phyloP scores from a whole-genome alignment of 2,888 invertebrate species.

The Tineola bisselliella region DNA sequence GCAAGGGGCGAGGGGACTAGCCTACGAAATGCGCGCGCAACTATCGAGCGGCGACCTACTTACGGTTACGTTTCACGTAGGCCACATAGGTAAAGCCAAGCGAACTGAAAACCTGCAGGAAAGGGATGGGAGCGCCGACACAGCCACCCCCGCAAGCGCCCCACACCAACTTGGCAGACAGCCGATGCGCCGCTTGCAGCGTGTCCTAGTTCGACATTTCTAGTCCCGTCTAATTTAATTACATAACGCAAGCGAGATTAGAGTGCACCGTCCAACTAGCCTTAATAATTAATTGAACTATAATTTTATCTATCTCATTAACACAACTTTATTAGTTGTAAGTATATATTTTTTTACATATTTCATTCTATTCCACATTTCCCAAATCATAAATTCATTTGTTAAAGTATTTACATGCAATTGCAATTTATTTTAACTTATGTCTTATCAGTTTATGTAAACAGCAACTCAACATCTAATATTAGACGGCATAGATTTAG shows the following conservation, averaged over 20 bases:
- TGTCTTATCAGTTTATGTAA: background rate
- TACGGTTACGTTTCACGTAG: conserved; percentile 60
- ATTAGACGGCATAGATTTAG: conserved; percentile 1
- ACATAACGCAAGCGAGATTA: conserved; percentile 19
- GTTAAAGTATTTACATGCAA: background rate
- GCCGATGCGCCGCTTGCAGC: conserved; percentile 26
- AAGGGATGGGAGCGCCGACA: background rate
- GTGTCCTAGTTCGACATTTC: conserved; percentile 26
- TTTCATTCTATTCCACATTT: no score
- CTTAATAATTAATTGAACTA: background rate
- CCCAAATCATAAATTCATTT: no score
- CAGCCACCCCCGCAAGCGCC: conserved; percentile 6
- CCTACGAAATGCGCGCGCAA: conserved; percentile 44
- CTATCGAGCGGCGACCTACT: conserved; percentile 48
- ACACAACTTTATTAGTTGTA: background rate
- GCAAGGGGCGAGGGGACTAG: conserved; percentile 15
- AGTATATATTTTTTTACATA: background rate
- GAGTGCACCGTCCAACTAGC: conserved; percentile 1
- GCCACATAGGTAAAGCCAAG: conserved; percentile 17
- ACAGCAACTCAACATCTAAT: background rate
- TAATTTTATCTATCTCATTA: background rate
- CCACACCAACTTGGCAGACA: conserved; percentile 27
- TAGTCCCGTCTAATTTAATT: conserved; percentile 20
- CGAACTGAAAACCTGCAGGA: background rate
- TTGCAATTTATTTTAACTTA: background rate